These are phyloP conservation scores for Drosophila stalkeri DNA, from an alignment of 2,888 invertebrate species.

Conservation along the genomic window DNA sequence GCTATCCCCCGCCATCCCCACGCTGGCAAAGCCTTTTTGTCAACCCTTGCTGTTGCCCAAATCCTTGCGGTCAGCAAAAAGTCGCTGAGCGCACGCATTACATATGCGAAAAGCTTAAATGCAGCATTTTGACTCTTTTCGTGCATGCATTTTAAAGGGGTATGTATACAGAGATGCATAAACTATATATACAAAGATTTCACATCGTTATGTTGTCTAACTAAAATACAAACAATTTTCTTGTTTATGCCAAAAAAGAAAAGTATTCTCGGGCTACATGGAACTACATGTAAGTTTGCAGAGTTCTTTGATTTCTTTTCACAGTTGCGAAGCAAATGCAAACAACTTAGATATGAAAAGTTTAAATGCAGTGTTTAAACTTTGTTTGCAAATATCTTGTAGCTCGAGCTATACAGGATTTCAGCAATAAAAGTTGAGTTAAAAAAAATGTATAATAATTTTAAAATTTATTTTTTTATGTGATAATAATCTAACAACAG, in stretches of 20 bases:
- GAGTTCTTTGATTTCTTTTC: neutral
- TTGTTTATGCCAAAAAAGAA: neutral
- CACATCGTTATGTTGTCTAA: neutral
- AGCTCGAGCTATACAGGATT: neutral
- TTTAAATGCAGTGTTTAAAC: neutral
- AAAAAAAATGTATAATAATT: neutral
- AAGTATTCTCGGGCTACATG: neutral
- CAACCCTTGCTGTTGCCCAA: constrained; percentile 27
- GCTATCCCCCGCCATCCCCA: neutral
- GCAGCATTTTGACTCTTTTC: constrained; percentile 1
- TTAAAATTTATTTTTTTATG: neutral
- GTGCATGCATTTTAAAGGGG: neutral
- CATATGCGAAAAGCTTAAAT: constrained; percentile 16
- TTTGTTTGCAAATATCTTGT: neutral
- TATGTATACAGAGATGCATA: neutral
- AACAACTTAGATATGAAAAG: neutral
- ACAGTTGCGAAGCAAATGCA: neutral
- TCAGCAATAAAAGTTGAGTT: neutral
- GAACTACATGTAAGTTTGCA: neutral
- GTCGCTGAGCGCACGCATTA: neutral
- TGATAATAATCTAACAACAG: neutral
- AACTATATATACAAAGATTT: neutral
- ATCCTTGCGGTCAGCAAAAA: constrained; percentile 24
- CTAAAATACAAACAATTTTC: neutral
- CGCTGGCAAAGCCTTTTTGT: constrained; percentile 30